Base-by-base conservation (phyloP, 2,888 invertebrate species). In the Halocaridina rubra region DNA sequence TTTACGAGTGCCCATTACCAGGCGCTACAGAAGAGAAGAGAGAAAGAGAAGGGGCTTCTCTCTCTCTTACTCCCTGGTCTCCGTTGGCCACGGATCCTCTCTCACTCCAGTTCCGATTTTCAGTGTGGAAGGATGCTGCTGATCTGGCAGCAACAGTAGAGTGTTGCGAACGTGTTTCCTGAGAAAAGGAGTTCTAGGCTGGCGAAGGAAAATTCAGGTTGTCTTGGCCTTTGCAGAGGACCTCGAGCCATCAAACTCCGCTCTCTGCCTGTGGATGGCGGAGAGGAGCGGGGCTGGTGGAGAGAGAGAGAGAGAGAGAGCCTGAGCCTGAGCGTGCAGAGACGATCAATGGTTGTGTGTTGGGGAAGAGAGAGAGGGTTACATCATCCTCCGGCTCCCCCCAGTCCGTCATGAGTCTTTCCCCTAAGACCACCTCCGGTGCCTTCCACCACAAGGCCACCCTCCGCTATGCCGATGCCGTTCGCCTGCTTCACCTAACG, bases 1-100 rank as follows among this genome's bases (percentile, higher is more conserved):
- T 87, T 87, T 87, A 87, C 87, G 87, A 87, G 85, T 85, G 81
- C 81, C 87, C 85, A 87, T 87, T 87, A 87, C 85, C 81, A 81
- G 85, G 33, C 81, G 87, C 79, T 85, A 79, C 81, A 77, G 81
- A 81, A 75, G 81, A 81, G 81, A n/a, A n/a, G n/a, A n/a, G n/a
- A n/a, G n/a, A n/a, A n/a, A n/a, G n/a, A n/a, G n/a, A n/a, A n/a
- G n/a, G n/a, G n/a, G 16, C 53, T 46, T 10, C 46, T 39, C 39
- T 8, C n/a, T n/a, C n/a, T n/a, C n/a, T n/a, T n/a, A n/a, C 39
- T 39, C 8, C 39, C 13, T 39, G 8, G 7, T 39, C 39, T 39
- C 13, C 39, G 7, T 39, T 13, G n/a, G n/a, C n/a, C 16, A 0
- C 46, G 10, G 46, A 10, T 46, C 13, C 46, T 46, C 46, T 46